Conservation (phyloP, 1,140 invertebrate species). For the Lamellibrachia luymesi region DNA sequence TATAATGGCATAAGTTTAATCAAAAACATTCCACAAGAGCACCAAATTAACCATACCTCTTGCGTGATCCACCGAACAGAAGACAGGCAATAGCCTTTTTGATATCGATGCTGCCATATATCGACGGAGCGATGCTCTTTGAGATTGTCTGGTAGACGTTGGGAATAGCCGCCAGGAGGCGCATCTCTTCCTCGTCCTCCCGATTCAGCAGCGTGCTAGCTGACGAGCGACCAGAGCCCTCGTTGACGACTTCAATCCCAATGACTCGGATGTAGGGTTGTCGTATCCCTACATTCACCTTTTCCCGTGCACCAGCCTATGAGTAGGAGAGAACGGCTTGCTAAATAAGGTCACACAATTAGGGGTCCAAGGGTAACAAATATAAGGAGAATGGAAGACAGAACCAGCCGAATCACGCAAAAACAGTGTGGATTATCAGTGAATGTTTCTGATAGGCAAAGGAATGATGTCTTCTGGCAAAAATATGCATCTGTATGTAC, state of each 20-base stretch:
- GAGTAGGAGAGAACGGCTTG: background rate
- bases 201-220: slow-evolving; percentile 17
- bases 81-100: slow-evolving; percentile 97
- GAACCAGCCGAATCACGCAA: background rate
- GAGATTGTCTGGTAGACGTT: slow-evolving; percentile 89
- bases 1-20: no score
- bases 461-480: background rate
- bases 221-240: slow-evolving; percentile 70
- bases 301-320: slow-evolving; percentile 49
- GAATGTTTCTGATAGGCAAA: background rate
- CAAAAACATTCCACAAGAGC: background rate
- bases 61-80: slow-evolving; percentile 82
- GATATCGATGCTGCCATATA: slow-evolving; percentile 91
- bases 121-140: slow-evolving; percentile 93
- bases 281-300: slow-evolving; percentile 86
- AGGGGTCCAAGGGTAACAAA: background rate
- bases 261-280: slow-evolving; percentile 92
- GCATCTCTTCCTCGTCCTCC: slow-evolving; percentile 86
- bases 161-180: slow-evolving; percentile 76
- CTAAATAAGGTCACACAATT: background rate
- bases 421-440: background rate
- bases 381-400: background rate
- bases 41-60: slow-evolving; percentile 51
- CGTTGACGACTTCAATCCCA: slow-evolving; percentile 83
- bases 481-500: background rate